Conservation (phyloP, 2,888 invertebrate genomes). For the Chrysomela aeneicollis region DNA sequence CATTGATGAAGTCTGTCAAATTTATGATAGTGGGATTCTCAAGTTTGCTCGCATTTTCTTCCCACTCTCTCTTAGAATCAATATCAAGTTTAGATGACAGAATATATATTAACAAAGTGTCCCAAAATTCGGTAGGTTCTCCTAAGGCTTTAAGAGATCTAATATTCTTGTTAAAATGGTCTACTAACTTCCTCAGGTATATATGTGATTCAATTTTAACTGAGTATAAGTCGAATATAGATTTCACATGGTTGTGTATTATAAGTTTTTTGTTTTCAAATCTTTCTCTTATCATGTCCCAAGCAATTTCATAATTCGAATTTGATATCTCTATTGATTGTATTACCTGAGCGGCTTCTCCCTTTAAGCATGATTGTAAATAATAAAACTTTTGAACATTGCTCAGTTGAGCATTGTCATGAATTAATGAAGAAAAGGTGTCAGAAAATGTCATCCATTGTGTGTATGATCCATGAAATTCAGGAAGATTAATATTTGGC, state of each 20-base stretch:
- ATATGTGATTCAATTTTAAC: conserved; percentile 9
- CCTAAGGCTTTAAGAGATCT: conserved; percentile 9
- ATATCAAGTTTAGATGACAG: conserved; percentile 26
- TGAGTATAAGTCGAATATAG: conserved; percentile 21
- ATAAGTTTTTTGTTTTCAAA: conserved; percentile 27
- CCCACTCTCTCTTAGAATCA: conserved; percentile 22
- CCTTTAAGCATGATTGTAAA: conserved; percentile 29
- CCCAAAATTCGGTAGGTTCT: conserved; percentile 16
- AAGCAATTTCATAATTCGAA: conserved; percentile 28
- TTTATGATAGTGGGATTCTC: conserved; percentile 16
- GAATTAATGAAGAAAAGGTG: conserved; percentile 5
- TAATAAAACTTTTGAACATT: conserved; percentile 31
- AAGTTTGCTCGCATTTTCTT: conserved; percentile 3
- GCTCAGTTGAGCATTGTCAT: conserved; percentile 5
- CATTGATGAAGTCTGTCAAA: conserved; percentile 16
- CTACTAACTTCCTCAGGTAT: neutral
- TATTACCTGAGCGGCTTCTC: conserved; percentile 31
- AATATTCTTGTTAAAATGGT: conserved; percentile 10
- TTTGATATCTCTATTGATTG: conserved; percentile 24
- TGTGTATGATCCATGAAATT: conserved; percentile 16
- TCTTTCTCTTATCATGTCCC: conserved; percentile 27
- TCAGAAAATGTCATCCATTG: conserved; percentile 16
- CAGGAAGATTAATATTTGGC: no score
- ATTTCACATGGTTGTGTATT: conserved; percentile 25
- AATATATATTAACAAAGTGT: conserved; percentile 22